phyloP scores from a whole-genome alignment of 92 coral and sea anemone genomes.

The Galaxea fascicularis region DNA sequence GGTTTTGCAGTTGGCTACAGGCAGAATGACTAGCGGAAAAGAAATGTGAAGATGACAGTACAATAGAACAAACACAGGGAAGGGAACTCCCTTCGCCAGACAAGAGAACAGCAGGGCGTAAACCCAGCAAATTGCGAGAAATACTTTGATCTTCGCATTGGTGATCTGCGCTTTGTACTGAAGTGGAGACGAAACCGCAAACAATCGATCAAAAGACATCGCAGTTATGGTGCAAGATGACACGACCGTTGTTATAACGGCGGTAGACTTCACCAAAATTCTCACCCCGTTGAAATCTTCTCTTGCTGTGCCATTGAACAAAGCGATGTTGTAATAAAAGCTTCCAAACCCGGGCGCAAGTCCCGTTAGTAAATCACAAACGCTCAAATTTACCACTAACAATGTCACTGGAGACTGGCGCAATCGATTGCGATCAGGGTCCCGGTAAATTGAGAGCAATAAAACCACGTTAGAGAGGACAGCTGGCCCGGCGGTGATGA shows the following conservation, averaged over 20 bases:
- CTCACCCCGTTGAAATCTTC: background rate
- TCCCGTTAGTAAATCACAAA: slow-evolving; percentile 21
- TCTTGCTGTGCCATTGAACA: background rate
- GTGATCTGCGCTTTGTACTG: slow-evolving; percentile 23
- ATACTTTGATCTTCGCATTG: slow-evolving; percentile 15
- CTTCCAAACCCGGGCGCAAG: slow-evolving; percentile 7
- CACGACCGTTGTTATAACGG: slow-evolving; percentile 35
- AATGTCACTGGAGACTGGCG: background rate
- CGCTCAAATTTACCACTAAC: slow-evolving; percentile 21
- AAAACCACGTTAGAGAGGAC: slow-evolving; percentile 22
- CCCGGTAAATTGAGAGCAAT: slow-evolving; percentile 12
- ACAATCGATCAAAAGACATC: slow-evolving; percentile 54
- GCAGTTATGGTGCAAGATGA: slow-evolving; percentile 38
- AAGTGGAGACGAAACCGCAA: slow-evolving; percentile 44
- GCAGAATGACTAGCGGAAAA: slow-evolving; percentile 38
- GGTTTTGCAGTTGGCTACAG: slow-evolving; percentile 41
- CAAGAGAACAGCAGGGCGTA: slow-evolving; percentile 51
- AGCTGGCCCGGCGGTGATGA: slow-evolving; percentile 12
- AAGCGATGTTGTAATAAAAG: slow-evolving; percentile 10
- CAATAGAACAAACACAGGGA: background rate
- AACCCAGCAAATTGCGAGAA: slow-evolving; percentile 39
- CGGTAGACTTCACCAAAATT: background rate
- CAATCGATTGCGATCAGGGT: background rate
- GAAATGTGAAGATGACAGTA: slow-evolving; percentile 59
- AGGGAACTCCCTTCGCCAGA: slow-evolving; percentile 41